These are phyloP conservation scores for Coccyzus lansbergi DNA, from an alignment of 2,797 vertebrate species.

Conservation along the genomic window DNA sequence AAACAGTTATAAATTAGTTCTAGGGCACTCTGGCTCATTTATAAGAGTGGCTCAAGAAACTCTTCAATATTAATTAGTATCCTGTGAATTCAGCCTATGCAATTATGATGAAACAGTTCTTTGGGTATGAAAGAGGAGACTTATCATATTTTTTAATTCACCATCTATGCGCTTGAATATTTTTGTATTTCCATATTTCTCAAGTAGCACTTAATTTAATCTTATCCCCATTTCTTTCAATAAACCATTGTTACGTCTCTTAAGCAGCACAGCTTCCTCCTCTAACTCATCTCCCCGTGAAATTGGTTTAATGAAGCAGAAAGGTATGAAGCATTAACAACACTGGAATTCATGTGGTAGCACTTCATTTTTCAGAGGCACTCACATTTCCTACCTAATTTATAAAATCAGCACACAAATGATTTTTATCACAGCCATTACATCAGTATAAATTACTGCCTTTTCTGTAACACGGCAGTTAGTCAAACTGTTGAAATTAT, in stretches of 20 bases:
- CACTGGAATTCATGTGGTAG: conserved; percentile 96
- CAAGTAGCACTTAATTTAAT: conserved; percentile 99
- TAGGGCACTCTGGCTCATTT: conserved; percentile 62
- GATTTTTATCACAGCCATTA: conserved; percentile 96
- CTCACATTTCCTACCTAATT: conserved; percentile 95
- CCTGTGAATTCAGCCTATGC: conserved; percentile 72
- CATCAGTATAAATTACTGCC: conserved; percentile 93
- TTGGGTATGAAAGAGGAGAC: conserved; percentile 78
- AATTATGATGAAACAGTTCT: conserved; percentile 78
- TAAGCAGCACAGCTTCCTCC: conserved; percentile 95
- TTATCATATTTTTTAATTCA: conserved; percentile 83
- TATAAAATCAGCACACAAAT: conserved; percentile 95
- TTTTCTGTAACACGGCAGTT: conserved; percentile 83
- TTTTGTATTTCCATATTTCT: conserved; percentile 91
- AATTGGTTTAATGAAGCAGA: conserved; percentile 99
- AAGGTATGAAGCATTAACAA: conserved; percentile 99
- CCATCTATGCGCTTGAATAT: conserved; percentile 80
- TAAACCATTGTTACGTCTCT: conserved; percentile 95
- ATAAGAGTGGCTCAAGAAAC: conserved; percentile 67
- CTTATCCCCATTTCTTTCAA: conserved; percentile 96
- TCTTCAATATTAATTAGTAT: conserved; percentile 82
- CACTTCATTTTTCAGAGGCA: conserved; percentile 90
- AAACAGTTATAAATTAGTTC: conserved; percentile 72
- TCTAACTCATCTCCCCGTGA: conserved; percentile 99
- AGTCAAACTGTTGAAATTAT: conserved; percentile 84